Evolutionary conservation across 2,888 invertebrate species (phyloP).

Genomic region (Cenopis cana): DNA sequence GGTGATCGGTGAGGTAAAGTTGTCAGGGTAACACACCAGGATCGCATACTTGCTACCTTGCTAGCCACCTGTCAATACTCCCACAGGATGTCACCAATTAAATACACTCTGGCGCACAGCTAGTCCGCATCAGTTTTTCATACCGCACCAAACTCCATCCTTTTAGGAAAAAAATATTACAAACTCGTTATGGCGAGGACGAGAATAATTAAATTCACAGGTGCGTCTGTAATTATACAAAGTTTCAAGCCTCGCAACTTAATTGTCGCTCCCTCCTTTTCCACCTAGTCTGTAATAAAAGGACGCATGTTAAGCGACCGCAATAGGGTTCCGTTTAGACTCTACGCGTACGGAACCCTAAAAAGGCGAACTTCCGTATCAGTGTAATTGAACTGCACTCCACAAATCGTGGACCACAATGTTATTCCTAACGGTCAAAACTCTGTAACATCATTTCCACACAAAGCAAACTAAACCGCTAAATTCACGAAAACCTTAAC

Average conservation of each 20-base stretch:
- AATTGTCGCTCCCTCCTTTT: slow-evolving; percentile 7
- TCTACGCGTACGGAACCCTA: no score
- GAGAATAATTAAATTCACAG: slow-evolving; percentile 32
- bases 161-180: slow-evolving; percentile 19
- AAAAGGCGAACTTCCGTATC: no score
- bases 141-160: slow-evolving; percentile 4
- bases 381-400: no score
- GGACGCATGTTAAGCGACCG: background rate
- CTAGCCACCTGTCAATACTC: slow-evolving; percentile 36
- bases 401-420: no score
- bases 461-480: background rate
- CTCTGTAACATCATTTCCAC: background rate
- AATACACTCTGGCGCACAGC: background rate
- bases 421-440: background rate
- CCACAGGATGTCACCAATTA: slow-evolving; percentile 40
- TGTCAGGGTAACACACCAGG: slow-evolving; percentile 11
- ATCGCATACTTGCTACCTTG: background rate
- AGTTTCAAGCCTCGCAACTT: slow-evolving; percentile 9
- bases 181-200: slow-evolving; percentile 22
- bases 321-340: no score
- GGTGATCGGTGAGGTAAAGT: no score
- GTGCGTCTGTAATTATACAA: slow-evolving; percentile 24
- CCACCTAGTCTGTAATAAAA: background rate
- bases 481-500: background rate
- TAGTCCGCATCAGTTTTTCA: slow-evolving; percentile 21